phyloP scores from a whole-genome alignment of 1,140 invertebrate genomes.

The Polypedilum vanderplanki region DNA sequence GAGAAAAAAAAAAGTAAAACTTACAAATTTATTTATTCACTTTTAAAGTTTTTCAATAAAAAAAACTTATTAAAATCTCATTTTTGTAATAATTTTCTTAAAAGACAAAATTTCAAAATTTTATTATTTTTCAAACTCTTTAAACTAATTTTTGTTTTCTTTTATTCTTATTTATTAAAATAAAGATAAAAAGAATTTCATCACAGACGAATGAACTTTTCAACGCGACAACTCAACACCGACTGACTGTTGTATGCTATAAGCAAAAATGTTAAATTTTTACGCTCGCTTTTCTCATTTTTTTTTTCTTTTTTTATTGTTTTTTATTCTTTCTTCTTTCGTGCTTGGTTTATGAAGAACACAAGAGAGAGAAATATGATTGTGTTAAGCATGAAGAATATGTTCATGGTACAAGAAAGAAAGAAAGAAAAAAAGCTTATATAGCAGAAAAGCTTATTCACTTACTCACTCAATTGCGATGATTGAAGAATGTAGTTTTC shows the following conservation, averaged over 20 bases:
- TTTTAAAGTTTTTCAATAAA: background rate
- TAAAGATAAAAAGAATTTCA: background rate
- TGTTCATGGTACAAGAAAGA: background rate
- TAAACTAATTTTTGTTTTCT: conserved; percentile 4
- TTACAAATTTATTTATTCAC: background rate
- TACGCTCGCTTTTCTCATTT: background rate
- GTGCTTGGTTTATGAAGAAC: background rate
- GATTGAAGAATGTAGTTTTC: background rate
- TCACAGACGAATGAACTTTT: conserved; percentile 17
- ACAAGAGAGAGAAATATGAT: background rate
- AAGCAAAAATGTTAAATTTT: conserved; percentile 14
- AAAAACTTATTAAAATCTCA: no score
- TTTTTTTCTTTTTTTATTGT: background rate
- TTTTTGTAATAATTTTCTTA: no score
- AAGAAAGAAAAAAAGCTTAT: conserved; percentile 4
- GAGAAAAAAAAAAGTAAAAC: background rate
- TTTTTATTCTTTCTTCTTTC: background rate
- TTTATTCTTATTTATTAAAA: no score
- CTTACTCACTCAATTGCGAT: conserved; percentile 8
- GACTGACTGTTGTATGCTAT: background rate
- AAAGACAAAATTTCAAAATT: no score
- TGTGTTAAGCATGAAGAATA: no score
- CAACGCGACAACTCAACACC: conserved; percentile 10
- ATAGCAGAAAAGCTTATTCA: background rate
- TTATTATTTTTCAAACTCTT: background rate